Base-by-base conservation (phyloP, 1,140 invertebrate genomes). In the Pteromalus puparum region DNA sequence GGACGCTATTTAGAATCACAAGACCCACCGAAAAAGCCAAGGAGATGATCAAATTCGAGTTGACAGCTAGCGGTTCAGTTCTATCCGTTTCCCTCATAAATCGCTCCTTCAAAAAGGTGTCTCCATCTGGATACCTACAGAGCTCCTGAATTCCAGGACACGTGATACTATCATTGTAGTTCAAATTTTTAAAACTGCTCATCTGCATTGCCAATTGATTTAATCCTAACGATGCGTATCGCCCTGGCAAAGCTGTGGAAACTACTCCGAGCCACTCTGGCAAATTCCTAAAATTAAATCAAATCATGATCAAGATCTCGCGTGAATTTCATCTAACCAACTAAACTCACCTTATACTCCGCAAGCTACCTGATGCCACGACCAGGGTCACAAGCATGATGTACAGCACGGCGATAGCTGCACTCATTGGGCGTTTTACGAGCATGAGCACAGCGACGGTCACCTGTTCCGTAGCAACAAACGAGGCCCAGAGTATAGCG, bases 391-490 rank as follows among this genome's bases (percentile, higher is more conserved):
- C 93, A 24, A 95, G 94, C 1, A 95, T 94, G 6, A 98, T 93
- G 87, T 97, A 97, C 9, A 97, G 94, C 42, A 97, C 97, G 1
- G 95, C 94, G 7, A 97, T 95, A 21, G 96, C 95, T 1, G 97
- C 96, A 12, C 95, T 95, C 38, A 97, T 94, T 0, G 96, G 95
- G 86, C 95, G 95, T 88, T 96, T 97, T 0, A 98, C 94, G 10
- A 97, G 93, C 94, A 98, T 96, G 87, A 98, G 93, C 42, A 97
- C 94, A 0, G 96, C 95, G 42, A 98, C 95, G 0, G 97, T 96
- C 85, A 97, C 95, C 89, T 98, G 97, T 89, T 98, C 97, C 0
- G 96, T 95, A 82, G 97, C 96, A 0, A 97, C 94, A 90, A 96
- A 97, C 88, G 96, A 96, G 0, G 96, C 95, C 96, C 96, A 97